Evolutionary conservation across 2,888 invertebrate species (phyloP).

Genomic region (Pyrocoelia pectoralis): DNA sequence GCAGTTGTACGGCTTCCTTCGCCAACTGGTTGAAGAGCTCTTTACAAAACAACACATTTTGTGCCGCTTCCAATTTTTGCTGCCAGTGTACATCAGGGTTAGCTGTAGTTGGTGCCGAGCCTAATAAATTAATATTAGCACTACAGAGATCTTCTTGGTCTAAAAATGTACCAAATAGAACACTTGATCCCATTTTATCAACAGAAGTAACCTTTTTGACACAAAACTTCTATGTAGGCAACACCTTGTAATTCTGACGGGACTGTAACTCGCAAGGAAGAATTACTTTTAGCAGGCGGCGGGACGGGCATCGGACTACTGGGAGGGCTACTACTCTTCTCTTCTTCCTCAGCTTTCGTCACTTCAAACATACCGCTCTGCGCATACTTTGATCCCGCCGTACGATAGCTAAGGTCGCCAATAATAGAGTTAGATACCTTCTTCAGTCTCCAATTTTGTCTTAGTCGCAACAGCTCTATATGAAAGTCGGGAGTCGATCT

Average conservation of each 20-base stretch:
- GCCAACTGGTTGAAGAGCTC: constrained; percentile 94
- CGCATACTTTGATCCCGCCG: constrained; percentile 93
- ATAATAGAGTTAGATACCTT: constrained; percentile 95
- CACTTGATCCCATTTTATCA: not conserved
- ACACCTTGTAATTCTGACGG: constrained; percentile 95
- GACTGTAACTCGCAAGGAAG: constrained; percentile 88
- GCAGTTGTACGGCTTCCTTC: constrained; percentile 92
- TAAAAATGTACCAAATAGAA: constrained; percentile 51
- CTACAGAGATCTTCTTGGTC: constrained; percentile 92
- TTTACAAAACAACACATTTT: constrained; percentile 96
- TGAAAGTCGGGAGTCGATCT: constrained; percentile 90
- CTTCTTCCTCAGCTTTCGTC: constrained; percentile 88
- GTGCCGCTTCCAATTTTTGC: constrained; percentile 94
- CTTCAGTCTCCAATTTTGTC: constrained; percentile 96
- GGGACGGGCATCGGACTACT: constrained; percentile 58
- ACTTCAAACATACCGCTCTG: constrained; percentile 97
- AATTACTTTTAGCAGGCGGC: constrained; percentile 67
- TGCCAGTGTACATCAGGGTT: constrained; percentile 91
- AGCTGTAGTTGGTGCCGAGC: constrained; percentile 75
- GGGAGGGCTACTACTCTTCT: constrained; percentile 62
- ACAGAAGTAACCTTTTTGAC: constrained; percentile 78
- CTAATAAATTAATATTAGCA: constrained; percentile 80
- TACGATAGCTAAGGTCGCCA: constrained; percentile 94
- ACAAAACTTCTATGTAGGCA: constrained; percentile 94
- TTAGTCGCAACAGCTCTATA: constrained; percentile 83